phyloP scores from a whole-genome alignment of 2,797 vertebrate species.

The Crotalus adamanteus region DNA sequence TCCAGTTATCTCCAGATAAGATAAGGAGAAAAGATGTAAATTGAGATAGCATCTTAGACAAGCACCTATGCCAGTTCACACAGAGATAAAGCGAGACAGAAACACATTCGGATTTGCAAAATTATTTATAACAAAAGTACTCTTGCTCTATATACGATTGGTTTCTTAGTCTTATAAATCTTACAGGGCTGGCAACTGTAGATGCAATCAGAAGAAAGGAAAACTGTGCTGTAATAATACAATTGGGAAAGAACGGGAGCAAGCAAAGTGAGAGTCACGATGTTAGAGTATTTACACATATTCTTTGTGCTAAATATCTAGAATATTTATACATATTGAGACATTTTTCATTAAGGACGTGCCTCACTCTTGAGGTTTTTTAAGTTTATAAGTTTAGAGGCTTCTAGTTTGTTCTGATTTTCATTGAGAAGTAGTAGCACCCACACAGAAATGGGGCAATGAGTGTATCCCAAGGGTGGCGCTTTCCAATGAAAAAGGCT shows the following conservation, averaged over 20 bases:
- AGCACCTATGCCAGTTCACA: not conserved
- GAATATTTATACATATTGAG: not conserved
- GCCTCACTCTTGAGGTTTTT: not conserved
- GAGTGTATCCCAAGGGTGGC: not conserved
- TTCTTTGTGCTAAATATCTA: not conserved
- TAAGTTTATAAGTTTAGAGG: not conserved
- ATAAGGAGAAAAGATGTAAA: not conserved
- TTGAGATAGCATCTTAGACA: not conserved
- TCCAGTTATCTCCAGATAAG: not conserved
- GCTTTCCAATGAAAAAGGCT: not conserved
- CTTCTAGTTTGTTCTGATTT: not conserved
- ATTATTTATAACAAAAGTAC: not conserved
- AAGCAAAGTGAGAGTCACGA: not conserved
- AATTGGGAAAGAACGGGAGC: not conserved
- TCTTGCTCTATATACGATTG: not conserved
- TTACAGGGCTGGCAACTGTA: not conserved
- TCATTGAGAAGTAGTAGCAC: not conserved
- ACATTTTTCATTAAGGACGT: not conserved
- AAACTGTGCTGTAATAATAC: not conserved
- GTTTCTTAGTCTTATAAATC: not conserved
- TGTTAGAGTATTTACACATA: not conserved
- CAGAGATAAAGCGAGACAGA: not conserved
- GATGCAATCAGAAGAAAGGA: not conserved
- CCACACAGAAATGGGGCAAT: not conserved
- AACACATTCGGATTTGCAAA: not conserved